Conservation (phyloP, 2,888 invertebrate genomes). For the Mactromeris polynyma region DNA sequence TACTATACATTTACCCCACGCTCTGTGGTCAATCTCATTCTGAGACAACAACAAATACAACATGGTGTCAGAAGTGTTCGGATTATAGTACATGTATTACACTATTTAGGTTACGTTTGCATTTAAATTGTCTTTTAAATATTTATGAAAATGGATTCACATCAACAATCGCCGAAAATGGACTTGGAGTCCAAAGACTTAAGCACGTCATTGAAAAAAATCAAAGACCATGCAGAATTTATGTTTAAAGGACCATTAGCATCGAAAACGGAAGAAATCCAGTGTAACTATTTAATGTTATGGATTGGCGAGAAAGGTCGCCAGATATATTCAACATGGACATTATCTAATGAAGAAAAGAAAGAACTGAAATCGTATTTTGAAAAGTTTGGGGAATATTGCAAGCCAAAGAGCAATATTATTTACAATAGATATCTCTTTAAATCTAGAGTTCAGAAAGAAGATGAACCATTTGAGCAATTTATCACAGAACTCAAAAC, state of each 20-base stretch:
- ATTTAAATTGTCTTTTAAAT: no score
- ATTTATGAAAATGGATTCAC: no score
- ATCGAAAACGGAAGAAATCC: conserved; percentile 37
- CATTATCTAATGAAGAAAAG: conserved; percentile 35
- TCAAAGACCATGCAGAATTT: conserved; percentile 53
- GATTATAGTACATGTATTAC: no score
- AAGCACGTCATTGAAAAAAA: no score
- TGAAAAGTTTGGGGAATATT: conserved; percentile 47
- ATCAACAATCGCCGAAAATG: no score
- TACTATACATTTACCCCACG: no score
- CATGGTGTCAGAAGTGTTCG: no score
- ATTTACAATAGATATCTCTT: conserved; percentile 51
- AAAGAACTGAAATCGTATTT: conserved; percentile 45
- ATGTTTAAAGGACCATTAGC: conserved; percentile 59
- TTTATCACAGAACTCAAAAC: conserved; percentile 65
- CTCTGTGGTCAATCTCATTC: no score
- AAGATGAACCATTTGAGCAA: conserved; percentile 43
- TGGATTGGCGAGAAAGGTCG: conserved; percentile 65
- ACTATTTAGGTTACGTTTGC: no score
- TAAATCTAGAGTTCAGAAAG: conserved; percentile 25
- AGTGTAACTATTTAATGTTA: conserved; percentile 58
- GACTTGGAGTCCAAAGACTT: no score
- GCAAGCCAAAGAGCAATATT: conserved; percentile 46
- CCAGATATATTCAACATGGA: conserved; percentile 51
- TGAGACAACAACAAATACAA: no score